Percentiles rank a stretch among this genome's conserved stretches.
These are phyloP conservation scores for Chaetodon trifasciatus DNA, from an alignment of 2,797 vertebrate genomes.

Conservation along the genomic window DNA sequence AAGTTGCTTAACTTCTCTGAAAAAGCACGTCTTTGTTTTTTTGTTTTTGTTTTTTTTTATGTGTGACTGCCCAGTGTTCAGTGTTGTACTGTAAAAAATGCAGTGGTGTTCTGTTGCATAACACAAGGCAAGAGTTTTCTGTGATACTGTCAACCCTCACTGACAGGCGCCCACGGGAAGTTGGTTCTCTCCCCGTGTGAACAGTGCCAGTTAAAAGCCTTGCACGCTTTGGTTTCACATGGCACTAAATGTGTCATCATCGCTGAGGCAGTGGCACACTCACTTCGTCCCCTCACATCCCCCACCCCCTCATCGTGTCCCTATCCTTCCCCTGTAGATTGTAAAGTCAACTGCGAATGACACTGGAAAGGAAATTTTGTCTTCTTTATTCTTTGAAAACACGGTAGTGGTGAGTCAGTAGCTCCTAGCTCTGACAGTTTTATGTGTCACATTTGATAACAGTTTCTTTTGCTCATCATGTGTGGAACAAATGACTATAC, in stretches of 20 bases:
- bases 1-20: neutral
- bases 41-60: neutral
- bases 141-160: constrained; percentile 28
- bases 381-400: constrained; percentile 42
- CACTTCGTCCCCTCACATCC: constrained; percentile 21
- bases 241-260: constrained; percentile 74
- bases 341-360: constrained; percentile 62
- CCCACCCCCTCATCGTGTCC: constrained; percentile 25
- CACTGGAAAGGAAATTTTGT: constrained; percentile 47
- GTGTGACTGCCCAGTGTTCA: neutral
- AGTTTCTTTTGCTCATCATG: constrained; percentile 29
- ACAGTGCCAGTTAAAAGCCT: constrained; percentile 64
- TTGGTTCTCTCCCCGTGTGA: constrained; percentile 57
- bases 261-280: constrained; percentile 52
- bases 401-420: constrained; percentile 72
- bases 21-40: too few species aligned
- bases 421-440: constrained; percentile 51
- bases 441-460: constrained; percentile 31
- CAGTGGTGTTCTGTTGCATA: neutral
- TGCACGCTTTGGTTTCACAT: constrained; percentile 64
- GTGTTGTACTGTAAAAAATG: neutral
- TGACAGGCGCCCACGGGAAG: constrained; percentile 60
- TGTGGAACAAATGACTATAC: constrained; percentile 53
- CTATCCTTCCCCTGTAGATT: constrained; percentile 59
- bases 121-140: constrained; percentile 17